Percentiles rank a stretch among this genome's conserved stretches.
Conservation (phyloP, 1,140 invertebrate genomes). For the Babylonia areolata region DNA sequence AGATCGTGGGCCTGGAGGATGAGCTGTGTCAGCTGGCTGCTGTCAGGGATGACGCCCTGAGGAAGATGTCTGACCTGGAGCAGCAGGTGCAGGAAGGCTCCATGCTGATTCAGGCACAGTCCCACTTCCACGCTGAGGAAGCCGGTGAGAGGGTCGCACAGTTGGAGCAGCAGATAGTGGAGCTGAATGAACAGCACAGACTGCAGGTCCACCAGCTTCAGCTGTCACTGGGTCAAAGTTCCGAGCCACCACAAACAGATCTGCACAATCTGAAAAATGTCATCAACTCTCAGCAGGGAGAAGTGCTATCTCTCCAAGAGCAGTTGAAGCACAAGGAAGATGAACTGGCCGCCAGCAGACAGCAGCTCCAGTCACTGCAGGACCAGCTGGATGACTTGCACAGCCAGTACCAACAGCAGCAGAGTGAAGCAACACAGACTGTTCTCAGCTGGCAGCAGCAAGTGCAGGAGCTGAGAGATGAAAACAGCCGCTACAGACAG, state of each 20-base stretch:
- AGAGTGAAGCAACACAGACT: background rate
- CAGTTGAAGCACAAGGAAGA: conserved; percentile 21
- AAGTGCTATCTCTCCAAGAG: conserved; percentile 8
- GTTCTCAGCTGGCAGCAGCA: background rate
- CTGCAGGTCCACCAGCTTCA: background rate
- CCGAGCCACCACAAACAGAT: background rate
- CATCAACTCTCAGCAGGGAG: conserved; percentile 31
- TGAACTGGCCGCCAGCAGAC: conserved; percentile 13
- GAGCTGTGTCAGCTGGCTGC: conserved; percentile 13
- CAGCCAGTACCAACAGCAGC: background rate
- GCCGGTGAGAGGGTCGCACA: conserved; percentile 8
- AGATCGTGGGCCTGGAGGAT: conserved; percentile 15
- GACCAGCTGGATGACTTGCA: conserved; percentile 25
- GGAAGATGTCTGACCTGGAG: conserved; percentile 23
- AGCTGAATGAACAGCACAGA: conserved; percentile 27
- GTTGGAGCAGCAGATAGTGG: conserved; percentile 4
- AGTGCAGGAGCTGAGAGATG: background rate
- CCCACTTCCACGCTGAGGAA: background rate
- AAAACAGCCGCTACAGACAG: conserved; percentile 9
- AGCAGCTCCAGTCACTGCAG: conserved; percentile 18
- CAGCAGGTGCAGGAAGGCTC: conserved; percentile 31
- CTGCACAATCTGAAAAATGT: conserved; percentile 17
- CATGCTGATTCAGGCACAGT: conserved; percentile 3
- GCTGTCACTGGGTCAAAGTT: background rate
- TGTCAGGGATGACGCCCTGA: conserved; percentile 16